Evolutionary conservation across 2,113 vertebrate genomes (phyloP).

Genomic region (Urocitellus parryii): DNA sequence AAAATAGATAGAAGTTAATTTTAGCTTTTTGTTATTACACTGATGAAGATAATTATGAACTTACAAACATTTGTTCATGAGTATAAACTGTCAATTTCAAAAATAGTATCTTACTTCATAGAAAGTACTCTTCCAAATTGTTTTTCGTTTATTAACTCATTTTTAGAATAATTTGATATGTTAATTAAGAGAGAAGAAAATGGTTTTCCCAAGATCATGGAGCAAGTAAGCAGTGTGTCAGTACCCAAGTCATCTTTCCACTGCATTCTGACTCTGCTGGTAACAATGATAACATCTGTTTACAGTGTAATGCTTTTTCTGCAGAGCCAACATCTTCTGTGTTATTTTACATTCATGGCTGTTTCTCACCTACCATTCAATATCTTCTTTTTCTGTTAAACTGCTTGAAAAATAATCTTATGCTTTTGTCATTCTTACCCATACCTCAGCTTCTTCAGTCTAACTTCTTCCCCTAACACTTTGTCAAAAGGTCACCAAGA

Average conservation of each 20-base stretch:
- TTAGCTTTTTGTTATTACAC: neutral
- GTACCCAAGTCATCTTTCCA: fast-evolving
- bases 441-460: neutral
- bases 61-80: neutral
- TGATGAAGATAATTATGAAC: constrained; percentile 10
- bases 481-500: neutral
- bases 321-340: neutral
- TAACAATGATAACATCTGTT: neutral
- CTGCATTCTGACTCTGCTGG: fast-evolving
- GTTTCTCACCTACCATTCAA: neutral
- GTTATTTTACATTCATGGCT: neutral
- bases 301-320: neutral
- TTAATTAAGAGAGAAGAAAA: neutral
- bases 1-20: neutral
- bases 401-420: constrained; percentile 29
- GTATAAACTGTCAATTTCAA: neutral
- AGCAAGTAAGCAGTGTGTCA: neutral
- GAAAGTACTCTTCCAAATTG: neutral
- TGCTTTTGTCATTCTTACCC: neutral
- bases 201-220: neutral
- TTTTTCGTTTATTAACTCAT: neutral
- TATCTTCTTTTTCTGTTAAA: neutral
- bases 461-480: neutral
- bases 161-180: neutral
- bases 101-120: neutral